Percentiles rank a stretch among this genome's conserved stretches.
Evolutionary conservation across 2,888 invertebrate genomes (phyloP).

Genomic region (Aromia moschata): DNA sequence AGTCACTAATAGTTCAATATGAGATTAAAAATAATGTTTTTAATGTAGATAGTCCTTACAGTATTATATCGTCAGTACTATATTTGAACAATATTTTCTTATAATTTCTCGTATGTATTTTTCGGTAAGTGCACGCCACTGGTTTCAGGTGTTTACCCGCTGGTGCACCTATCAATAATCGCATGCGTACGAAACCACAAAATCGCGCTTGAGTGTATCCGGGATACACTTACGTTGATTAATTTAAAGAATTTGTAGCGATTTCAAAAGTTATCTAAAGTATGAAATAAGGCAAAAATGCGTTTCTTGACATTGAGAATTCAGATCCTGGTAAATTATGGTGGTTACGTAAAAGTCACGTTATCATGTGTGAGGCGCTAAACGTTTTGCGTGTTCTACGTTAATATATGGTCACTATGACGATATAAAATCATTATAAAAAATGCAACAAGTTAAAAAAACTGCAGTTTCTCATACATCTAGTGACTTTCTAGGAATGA

Average conservation of each 20-base stretch:
- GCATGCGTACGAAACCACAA: conserved; percentile 8
- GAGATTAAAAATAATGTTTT: too few relatives aligned
- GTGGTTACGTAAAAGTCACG: conserved; percentile 14
- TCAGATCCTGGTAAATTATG: conserved; percentile 24
- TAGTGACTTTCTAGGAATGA: too few relatives aligned
- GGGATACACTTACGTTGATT: conserved; percentile 18
- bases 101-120: too few relatives aligned
- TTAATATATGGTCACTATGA: too few relatives aligned
- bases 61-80: too few relatives aligned
- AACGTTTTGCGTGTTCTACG: not conserved
- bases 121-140: not conserved
- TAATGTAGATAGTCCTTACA: too few relatives aligned
- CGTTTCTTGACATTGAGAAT: conserved; percentile 21
- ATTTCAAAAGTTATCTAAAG: conserved; percentile 24
- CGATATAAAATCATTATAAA: too few relatives aligned
- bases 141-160: not conserved
- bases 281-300: conserved; percentile 19
- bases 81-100: too few relatives aligned
- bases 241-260: conserved; percentile 22
- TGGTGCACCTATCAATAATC: conserved; percentile 4
- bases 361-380: not conserved
- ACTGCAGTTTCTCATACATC: too few relatives aligned
- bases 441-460: too few relatives aligned
- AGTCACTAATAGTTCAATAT: too few relatives aligned
- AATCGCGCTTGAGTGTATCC: conserved; percentile 7